Conservation (phyloP, 2,797 vertebrate genomes). For the Hemibagrus guttatus region DNA sequence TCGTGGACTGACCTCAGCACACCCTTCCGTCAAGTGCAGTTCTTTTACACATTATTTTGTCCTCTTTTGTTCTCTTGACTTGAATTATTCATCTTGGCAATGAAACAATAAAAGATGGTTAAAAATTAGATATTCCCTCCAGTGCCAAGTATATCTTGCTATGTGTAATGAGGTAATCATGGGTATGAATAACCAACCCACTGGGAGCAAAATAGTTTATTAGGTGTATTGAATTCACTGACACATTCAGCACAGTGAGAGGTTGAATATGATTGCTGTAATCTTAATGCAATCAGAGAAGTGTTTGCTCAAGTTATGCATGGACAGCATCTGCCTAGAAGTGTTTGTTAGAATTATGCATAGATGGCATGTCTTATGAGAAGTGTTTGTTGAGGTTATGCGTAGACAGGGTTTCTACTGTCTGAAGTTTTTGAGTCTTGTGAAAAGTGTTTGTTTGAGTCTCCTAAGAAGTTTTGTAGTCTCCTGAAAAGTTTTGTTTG, state of each 20-base stretch:
- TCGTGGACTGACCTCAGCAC: background rate
- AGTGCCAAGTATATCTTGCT: background rate
- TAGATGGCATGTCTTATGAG: too few relatives aligned
- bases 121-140: background rate
- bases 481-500: too few relatives aligned
- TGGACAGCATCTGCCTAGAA: background rate
- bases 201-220: constrained; percentile 33
- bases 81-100: background rate
- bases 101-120: constrained; percentile 2
- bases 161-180: constrained; percentile 20
- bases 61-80: too few relatives aligned
- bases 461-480: background rate
- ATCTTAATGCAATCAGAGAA: constrained; percentile 39
- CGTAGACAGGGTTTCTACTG: background rate
- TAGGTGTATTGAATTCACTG: constrained; percentile 4
- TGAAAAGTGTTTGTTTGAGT: background rate
- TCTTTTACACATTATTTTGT: background rate
- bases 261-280: constrained; percentile 28
- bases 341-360: background rate
- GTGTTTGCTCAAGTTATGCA: constrained; percentile 5
- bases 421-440: too few relatives aligned
- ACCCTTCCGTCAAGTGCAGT: background rate
- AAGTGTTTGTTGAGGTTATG: background rate
- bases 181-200: background rate
- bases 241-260: background rate